A percentile compares a stretch with the other conserved stretches of the same genome.
Evolutionary conservation across 2,113 vertebrate species (phyloP).

Genomic region (Mixornis gularis): DNA sequence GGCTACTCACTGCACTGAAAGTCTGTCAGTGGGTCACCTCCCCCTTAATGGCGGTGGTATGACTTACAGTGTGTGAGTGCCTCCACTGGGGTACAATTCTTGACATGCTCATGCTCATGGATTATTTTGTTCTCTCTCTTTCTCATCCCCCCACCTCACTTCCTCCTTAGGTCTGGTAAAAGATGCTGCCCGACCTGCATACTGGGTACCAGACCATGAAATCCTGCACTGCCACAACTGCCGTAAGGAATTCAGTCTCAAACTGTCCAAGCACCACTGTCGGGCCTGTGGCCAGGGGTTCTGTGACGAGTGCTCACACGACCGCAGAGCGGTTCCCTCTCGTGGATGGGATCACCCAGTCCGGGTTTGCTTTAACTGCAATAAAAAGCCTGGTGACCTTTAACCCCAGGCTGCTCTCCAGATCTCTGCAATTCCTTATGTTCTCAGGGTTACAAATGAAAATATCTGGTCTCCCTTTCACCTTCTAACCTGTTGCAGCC

Average conservation of each 20-base stretch:
- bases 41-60: background rate
- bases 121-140: conserved; percentile 3
- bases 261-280: conserved; percentile 96
- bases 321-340: conserved; percentile 88
- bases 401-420: conserved; percentile 75
- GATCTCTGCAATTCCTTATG: conserved; percentile 73
- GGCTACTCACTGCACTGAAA: background rate
- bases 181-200: conserved; percentile 90
- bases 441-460: conserved; percentile 81
- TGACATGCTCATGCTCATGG: background rate
- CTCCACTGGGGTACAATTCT: background rate
- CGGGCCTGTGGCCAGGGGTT: conserved; percentile 96
- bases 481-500: conserved; percentile 54
- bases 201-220: conserved; percentile 98
- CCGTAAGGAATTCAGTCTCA: conserved; percentile 88
- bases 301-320: conserved; percentile 90
- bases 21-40: background rate
- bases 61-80: background rate
- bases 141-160: background rate
- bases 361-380: conserved; percentile 90
- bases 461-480: conserved; percentile 56
- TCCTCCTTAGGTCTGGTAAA: conserved; percentile 85
- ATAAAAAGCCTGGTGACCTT: conserved; percentile 93
- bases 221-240: conserved; percentile 89
- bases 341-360: conserved; percentile 98